Evolutionary conservation across 2,113 vertebrate genomes (phyloP).

Genomic region (Lamprologus callipterus): DNA sequence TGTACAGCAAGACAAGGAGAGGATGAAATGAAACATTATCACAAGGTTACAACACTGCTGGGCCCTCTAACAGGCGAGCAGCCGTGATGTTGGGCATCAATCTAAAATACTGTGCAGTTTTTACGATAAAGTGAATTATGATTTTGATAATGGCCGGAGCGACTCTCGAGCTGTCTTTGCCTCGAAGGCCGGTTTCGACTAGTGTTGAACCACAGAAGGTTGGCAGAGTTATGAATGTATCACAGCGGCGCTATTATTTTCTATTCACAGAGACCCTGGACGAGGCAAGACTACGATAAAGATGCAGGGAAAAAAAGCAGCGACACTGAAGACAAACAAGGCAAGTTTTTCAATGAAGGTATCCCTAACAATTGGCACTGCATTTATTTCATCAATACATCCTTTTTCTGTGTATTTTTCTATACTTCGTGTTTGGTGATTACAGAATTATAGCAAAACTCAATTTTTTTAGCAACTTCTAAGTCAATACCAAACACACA

Average conservation of each 20-base stretch:
- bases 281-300: slow-evolving; percentile 60
- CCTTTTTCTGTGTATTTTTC: background rate
- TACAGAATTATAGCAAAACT: background rate
- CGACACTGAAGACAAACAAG: slow-evolving; percentile 55
- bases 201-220: slow-evolving; percentile 1
- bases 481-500: background rate
- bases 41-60: slow-evolving; percentile 35
- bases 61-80: slow-evolving; percentile 4
- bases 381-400: background rate
- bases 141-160: slow-evolving; percentile 44
- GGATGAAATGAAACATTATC: slow-evolving; percentile 65
- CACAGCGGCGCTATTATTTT: background rate
- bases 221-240: slow-evolving; percentile 23
- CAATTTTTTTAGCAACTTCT: background rate
- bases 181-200: background rate
- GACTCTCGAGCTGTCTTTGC: slow-evolving; percentile 9
- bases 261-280: slow-evolving; percentile 68
- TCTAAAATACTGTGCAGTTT: slow-evolving; percentile 16
- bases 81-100: slow-evolving; percentile 19
- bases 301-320: slow-evolving; percentile 65
- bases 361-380: background rate
- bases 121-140: slow-evolving; percentile 44
- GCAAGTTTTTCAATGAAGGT: slow-evolving; percentile 61
- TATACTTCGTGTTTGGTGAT: background rate
- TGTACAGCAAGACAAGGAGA: slow-evolving; percentile 45